Percentiles rank a stretch among this genome's conserved stretches.
These are phyloP conservation scores for Carcinoscorpius rotundicauda DNA, from an alignment of 1,140 invertebrate genomes.

Conservation along the genomic window DNA sequence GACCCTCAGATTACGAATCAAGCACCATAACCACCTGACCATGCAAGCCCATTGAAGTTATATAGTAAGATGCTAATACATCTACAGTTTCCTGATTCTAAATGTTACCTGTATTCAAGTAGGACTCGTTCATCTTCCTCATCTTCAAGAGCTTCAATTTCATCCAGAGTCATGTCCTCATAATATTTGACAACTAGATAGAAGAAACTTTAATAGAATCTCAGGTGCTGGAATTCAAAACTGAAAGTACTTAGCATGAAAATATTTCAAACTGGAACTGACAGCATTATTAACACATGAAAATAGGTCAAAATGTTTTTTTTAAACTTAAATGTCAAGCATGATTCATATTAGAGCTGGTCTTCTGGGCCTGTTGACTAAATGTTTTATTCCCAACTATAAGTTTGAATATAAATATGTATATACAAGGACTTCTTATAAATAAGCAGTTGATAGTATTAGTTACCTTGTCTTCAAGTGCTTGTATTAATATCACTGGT, in stretches of 20 bases:
- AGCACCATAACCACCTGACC: too few relatives aligned
- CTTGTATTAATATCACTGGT: too few relatives aligned
- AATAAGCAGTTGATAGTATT: too few relatives aligned
- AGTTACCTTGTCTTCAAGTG: too few relatives aligned
- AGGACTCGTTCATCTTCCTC: constrained; percentile 82
- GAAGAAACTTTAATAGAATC: constrained; percentile 28
- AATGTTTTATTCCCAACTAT: too few relatives aligned
- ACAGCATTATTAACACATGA: constrained; percentile 5
- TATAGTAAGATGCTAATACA: too few relatives aligned
- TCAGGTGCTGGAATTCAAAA: constrained; percentile 6
- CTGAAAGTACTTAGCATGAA: constrained; percentile 16
- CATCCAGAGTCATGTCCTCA: constrained; percentile 66
- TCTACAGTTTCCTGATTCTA: too few relatives aligned
- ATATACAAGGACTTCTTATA: too few relatives aligned
- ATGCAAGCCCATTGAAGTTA: too few relatives aligned
- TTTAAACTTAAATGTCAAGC: background rate
- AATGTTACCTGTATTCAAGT: constrained; percentile 41
- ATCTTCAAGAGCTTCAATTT: constrained; percentile 48
- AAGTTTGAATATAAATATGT: too few relatives aligned
- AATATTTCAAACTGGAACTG: constrained; percentile 18
- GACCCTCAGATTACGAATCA: too few relatives aligned
- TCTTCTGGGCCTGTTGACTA: background rate
- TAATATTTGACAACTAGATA: constrained; percentile 45
- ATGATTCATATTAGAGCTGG: background rate
- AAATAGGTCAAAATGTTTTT: background rate